Conservation (phyloP, 1,140 invertebrate genomes). For the Calycopis cecrops region DNA sequence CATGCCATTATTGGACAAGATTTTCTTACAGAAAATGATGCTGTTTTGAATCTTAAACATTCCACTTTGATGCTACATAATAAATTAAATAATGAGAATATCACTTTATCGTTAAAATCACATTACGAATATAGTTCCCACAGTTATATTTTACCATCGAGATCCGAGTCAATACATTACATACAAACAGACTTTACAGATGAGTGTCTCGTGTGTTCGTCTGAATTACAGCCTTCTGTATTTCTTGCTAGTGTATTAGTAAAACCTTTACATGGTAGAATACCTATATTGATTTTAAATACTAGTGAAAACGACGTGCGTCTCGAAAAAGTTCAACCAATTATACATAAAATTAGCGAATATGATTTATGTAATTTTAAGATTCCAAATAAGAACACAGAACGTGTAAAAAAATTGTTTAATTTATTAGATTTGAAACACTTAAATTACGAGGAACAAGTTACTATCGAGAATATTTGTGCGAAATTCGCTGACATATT, state of each 20-base stretch:
- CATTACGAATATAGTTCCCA: too few species aligned
- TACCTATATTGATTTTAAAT: too few species aligned
- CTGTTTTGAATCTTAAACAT: slow-evolving; percentile 3
- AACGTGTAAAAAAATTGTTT: slow-evolving; percentile 13
- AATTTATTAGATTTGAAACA: slow-evolving; percentile 13
- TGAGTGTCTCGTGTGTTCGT: too few species aligned
- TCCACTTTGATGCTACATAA: too few species aligned
- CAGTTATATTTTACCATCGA: too few species aligned
- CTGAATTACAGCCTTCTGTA: too few species aligned
- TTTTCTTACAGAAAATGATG: slow-evolving; percentile 17
- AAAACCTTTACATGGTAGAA: too few species aligned
- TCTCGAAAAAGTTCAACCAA: slow-evolving; percentile 13
- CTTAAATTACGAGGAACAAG: slow-evolving; percentile 16
- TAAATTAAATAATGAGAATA: too few species aligned
- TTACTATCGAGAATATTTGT: slow-evolving; percentile 17
- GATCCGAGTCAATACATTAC: slow-evolving; percentile 14
- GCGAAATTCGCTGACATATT: slow-evolving; percentile 18
- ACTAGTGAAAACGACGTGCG: too few species aligned
- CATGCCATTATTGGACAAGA: slow-evolving; percentile 24
- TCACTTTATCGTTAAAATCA: slow-evolving; percentile 5
- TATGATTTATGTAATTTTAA: too few species aligned
- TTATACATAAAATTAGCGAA: slow-evolving; percentile 12
- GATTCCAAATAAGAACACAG: slow-evolving; percentile 7
- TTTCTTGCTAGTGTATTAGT: too few species aligned
- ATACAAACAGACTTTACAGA: too few species aligned